A percentile compares a stretch with the other conserved stretches of the same genome.
These are phyloP conservation scores for Prosapia bicincta DNA, from an alignment of 2,888 invertebrate genomes.

Conservation along the genomic window DNA sequence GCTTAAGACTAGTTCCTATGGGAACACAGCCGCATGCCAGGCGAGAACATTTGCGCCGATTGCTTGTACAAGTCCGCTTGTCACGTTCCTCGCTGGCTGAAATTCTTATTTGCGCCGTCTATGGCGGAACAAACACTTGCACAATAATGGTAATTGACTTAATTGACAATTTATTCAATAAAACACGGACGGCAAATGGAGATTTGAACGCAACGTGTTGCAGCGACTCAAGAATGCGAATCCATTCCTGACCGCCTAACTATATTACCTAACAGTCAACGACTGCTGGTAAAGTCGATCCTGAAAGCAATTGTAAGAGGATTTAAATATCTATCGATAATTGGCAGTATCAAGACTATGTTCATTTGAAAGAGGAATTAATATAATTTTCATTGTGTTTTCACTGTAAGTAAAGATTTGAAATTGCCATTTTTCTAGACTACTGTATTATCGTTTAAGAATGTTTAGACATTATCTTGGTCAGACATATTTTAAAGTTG, in stretches of 20 bases:
- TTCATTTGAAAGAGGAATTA: too few relatives aligned
- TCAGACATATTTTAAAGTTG: too few relatives aligned
- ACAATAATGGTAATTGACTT: background rate
- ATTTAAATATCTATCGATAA: background rate
- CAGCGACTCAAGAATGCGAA: background rate
- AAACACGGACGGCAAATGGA: background rate
- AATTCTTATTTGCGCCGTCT: background rate
- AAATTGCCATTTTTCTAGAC: too few relatives aligned
- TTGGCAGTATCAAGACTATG: too few relatives aligned
- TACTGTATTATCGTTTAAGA: too few relatives aligned
- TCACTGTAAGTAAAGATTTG: too few relatives aligned
- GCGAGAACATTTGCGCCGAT: too few relatives aligned
- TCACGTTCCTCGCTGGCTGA: background rate
- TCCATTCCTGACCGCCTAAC: background rate
- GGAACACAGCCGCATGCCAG: too few relatives aligned
- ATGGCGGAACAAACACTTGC: background rate
- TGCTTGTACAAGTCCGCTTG: background rate
- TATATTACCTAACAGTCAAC: background rate
- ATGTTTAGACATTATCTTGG: too few relatives aligned
- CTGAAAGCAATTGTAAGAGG: background rate
- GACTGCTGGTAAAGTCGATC: background rate
- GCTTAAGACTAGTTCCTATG: too few relatives aligned
- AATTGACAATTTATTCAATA: conserved; percentile 2
- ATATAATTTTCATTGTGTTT: too few relatives aligned
- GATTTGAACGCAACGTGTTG: background rate